These are phyloP conservation scores for Catharus fuscescens DNA, from an alignment of 2,113 vertebrate genomes.

Conservation along the genomic window DNA sequence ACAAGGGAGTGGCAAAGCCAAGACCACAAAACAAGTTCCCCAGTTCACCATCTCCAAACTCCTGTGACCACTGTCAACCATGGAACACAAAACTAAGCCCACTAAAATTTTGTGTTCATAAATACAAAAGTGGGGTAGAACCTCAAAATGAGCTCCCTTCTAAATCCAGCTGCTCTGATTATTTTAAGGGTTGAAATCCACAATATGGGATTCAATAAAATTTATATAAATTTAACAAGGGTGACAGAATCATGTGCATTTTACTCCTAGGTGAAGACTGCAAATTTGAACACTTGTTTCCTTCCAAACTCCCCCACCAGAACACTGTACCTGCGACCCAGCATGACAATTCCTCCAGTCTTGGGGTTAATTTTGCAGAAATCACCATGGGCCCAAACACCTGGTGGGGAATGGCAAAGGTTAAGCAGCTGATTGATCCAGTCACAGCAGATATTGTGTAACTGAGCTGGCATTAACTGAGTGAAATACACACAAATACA, in stretches of 20 bases:
- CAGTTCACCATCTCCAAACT: background rate
- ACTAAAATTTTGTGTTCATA: background rate
- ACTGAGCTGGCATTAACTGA: background rate
- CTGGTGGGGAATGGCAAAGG: conserved; percentile 59
- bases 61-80: background rate
- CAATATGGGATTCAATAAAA: background rate
- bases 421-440: background rate
- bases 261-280: background rate
- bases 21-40: background rate
- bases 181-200: background rate
- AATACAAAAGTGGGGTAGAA: background rate
- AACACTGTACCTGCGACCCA: conserved; percentile 87
- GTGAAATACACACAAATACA: background rate
- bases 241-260: rapidly evolving
- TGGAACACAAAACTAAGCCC: background rate
- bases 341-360: conserved; percentile 92
- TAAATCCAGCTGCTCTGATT: background rate
- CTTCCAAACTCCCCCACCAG: background rate
- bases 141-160: background rate
- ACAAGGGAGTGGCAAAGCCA: background rate
- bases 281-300: background rate
- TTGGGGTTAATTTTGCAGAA: conserved; percentile 96
- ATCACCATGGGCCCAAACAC: conserved; percentile 94
- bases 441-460: background rate
- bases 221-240: rapidly evolving